A percentile compares a stretch with the other conserved stretches of the same genome.
These are phyloP conservation scores for Parambassis ranga DNA, from an alignment of 2,797 vertebrate genomes.

Conservation along the genomic window DNA sequence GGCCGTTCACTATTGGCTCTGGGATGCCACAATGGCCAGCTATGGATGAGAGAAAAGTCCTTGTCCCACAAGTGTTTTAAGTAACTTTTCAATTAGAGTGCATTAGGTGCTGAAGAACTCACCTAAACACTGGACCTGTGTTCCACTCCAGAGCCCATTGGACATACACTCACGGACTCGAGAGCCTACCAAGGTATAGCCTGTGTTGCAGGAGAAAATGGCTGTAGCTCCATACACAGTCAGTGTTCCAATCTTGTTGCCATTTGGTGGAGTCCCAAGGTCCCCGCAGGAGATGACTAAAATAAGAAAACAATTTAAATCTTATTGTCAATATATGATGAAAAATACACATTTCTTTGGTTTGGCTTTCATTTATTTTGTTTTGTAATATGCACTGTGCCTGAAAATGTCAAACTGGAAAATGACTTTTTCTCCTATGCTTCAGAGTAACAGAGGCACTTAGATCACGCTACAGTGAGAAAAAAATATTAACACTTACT, in stretches of 20 bases:
- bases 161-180: conserved; percentile 96
- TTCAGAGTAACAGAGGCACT: background rate
- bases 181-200: conserved; percentile 95
- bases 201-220: conserved; percentile 98
- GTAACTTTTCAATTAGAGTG: background rate
- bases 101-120: conserved; percentile 43
- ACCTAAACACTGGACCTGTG: conserved; percentile 94
- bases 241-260: conserved; percentile 95
- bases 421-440: background rate
- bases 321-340: conserved; percentile 1
- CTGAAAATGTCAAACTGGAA: too few species aligned
- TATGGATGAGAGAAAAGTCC: conserved; percentile 23
- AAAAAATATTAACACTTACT: conserved; percentile 80
- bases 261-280: conserved; percentile 90
- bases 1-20: conserved; percentile 93
- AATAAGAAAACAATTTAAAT: conserved; percentile 16
- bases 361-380: conserved; percentile 8
- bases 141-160: conserved; percentile 97
- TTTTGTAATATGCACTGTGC: conserved; percentile 2
- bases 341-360: background rate
- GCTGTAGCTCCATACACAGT: conserved; percentile 94
- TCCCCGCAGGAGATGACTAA: conserved; percentile 97
- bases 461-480: background rate
- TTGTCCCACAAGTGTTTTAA: background rate
- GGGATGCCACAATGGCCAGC: conserved; percentile 96